Percentiles rank a stretch among this genome's conserved stretches.
Evolutionary conservation across 2,888 invertebrate genomes (phyloP).

Genomic region (Ametastegia equiseti): DNA sequence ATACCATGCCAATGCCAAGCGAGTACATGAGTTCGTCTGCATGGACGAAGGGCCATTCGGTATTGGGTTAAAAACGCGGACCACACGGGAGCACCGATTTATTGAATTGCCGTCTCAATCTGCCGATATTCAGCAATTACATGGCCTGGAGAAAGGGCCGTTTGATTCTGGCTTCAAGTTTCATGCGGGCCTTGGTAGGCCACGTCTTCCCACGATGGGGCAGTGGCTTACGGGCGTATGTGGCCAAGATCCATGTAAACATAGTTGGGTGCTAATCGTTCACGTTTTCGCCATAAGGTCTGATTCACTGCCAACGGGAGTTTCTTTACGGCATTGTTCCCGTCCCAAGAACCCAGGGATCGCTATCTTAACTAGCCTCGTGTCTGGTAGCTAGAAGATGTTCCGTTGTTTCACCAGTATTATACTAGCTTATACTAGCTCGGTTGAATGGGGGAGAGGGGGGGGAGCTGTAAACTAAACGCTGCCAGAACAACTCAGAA

Average conservation of each 20-base stretch:
- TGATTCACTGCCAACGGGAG: slow-evolving; percentile 67
- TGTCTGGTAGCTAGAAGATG: slow-evolving; percentile 60
- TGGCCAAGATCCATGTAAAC: slow-evolving; percentile 65
- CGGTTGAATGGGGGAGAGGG: slow-evolving; percentile 58
- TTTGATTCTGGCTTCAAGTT: not conserved
- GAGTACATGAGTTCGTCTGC: not conserved
- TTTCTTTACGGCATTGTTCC: slow-evolving; percentile 73
- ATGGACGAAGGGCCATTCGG: not conserved
- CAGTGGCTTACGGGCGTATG: slow-evolving; percentile 53
- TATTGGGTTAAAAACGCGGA: slow-evolving; percentile 50
- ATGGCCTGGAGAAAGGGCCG: slow-evolving; percentile 53
- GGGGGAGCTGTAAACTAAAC: slow-evolving; percentile 69
- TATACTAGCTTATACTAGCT: slow-evolving; percentile 22
- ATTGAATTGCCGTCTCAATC: slow-evolving; percentile 62
- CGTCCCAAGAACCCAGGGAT: slow-evolving; percentile 60
- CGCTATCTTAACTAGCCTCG: slow-evolving; percentile 73
- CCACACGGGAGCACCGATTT: slow-evolving; percentile 62
- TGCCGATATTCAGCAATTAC: slow-evolving; percentile 63
- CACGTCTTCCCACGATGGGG: slow-evolving; percentile 33
- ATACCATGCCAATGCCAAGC: too few species aligned
- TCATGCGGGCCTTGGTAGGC: not conserved
- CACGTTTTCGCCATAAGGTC: slow-evolving; percentile 74
- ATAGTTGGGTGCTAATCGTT: slow-evolving; percentile 73
- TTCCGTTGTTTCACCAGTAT: slow-evolving; percentile 54
- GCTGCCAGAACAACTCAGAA: slow-evolving; percentile 61